phyloP scores from a whole-genome alignment of 1,140 invertebrate species.

The Rhopalosiphum padi region DNA sequence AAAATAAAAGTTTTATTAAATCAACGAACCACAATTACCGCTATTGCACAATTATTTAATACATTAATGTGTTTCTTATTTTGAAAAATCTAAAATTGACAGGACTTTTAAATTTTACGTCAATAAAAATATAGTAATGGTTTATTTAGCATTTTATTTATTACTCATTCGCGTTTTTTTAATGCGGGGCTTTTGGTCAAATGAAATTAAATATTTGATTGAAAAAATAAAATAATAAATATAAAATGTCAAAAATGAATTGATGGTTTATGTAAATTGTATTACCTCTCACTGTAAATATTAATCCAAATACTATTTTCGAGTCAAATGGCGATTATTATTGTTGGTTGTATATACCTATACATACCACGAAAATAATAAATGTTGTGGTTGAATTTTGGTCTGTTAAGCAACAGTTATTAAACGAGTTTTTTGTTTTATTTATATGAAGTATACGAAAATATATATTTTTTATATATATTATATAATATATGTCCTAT shows the following conservation, averaged over 20 bases:
- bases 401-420: neutral
- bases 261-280: slow-evolving; percentile 7
- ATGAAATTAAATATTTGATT: neutral
- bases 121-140: neutral
- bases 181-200: neutral
- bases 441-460: neutral
- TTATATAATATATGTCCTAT: neutral
- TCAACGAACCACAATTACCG: neutral
- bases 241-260: neutral
- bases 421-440: neutral
- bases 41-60: too few species aligned
- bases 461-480: neutral
- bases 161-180: neutral
- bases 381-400: neutral
- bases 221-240: neutral
- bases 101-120: neutral
- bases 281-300: neutral
- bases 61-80: neutral
- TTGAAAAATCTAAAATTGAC: neutral
- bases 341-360: neutral
- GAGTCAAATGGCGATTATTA: neutral
- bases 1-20: neutral
- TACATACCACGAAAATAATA: neutral
- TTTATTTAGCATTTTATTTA: neutral
- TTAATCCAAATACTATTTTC: slow-evolving; percentile 1